Evolutionary conservation across 2,888 invertebrate species (phyloP), one percentile per base, ranked within the genome.

Genomic region (Eutolmus rufibarbis): DNA sequence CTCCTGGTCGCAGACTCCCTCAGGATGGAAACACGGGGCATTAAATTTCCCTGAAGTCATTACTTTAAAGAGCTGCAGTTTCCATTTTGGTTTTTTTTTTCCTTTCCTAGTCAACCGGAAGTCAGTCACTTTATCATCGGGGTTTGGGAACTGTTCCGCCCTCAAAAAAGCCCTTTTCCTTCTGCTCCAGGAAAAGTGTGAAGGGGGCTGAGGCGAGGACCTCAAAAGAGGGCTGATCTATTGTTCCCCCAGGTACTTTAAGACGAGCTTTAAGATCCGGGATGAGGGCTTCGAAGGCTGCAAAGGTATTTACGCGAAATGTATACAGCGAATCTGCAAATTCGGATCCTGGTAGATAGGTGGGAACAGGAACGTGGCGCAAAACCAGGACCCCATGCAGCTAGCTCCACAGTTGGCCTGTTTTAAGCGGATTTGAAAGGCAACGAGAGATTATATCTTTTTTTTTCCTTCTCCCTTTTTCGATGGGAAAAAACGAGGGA

Each of bases 11-110:
- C 0, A 76, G 16, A n/a, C 34, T 37, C 9, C 76, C 16, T 31
- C 8, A 9, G 28, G 23, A 51, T 46, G 46, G 66, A 66, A 78
- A 57, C 66, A 37, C 31, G 2, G 37, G 28, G 19, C 66, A 82
- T 82, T 57, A 82, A 82, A 57, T 57, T 28, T 37, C 66, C 57
- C 82, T 82, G 37, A 85, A 74, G 46, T 85, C 74, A 74, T 85
- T 85, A 46, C 28, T 74, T 85, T 85, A 85, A 85, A 74, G 85
- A 28, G 85, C 74, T 74, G 85, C 51, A 85, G 74, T 85, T 74
- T 28, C 46, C 46, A 40, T 74, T 85, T 28, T 31, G 43, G 43
- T 46, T 31, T 40, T n/a, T 37, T n/a, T 46, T 85, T 43, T 46
- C 31, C 31, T 43, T 12, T n/a, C 31, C 19, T 46, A 66, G 40